Evolutionary conservation across 1,140 invertebrate species (phyloP).

Genomic region (Penaeus japonicus): DNA sequence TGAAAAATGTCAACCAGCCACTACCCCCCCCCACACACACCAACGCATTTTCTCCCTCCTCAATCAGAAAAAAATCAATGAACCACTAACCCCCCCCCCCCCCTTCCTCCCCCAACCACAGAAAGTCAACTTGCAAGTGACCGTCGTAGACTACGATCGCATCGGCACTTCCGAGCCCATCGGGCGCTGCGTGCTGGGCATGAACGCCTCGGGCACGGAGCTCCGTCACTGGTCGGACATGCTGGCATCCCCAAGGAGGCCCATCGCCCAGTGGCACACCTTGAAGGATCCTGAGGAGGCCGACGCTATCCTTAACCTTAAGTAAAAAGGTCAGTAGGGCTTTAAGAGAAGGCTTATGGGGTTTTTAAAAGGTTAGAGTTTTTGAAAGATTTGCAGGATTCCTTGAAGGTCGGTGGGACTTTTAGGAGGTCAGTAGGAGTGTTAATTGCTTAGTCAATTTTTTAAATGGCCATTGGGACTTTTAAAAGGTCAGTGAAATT

Average conservation of each 20-base stretch:
- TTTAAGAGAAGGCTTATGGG: too few relatives aligned
- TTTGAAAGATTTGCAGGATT: too few relatives aligned
- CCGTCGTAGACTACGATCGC: conserved; percentile 99
- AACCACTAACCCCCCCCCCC: neutral
- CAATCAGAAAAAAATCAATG: neutral
- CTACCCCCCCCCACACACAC: too few relatives aligned
- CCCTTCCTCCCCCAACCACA: conserved; percentile 66
- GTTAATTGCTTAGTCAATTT: too few relatives aligned
- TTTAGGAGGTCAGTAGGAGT: too few relatives aligned
- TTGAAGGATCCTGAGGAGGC: conserved; percentile 93
- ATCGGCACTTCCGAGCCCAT: conserved; percentile 99
- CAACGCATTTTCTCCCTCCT: neutral
- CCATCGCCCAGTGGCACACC: conserved; percentile 99
- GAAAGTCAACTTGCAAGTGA: conserved; percentile 99
- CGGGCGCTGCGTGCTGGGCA: conserved; percentile 95
- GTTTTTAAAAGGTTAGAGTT: too few relatives aligned
- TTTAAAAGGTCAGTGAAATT: too few relatives aligned
- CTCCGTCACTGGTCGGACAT: conserved; percentile 99
- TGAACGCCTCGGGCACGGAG: conserved; percentile 96
- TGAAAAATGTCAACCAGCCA: too few relatives aligned
- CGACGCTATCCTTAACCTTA: conserved; percentile 66
- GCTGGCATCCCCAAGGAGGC: conserved; percentile 95
- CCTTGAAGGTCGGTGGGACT: too few relatives aligned
- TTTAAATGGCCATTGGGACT: too few relatives aligned
- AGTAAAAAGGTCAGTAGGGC: conserved; percentile 35